These are phyloP conservation scores for Acronicta alni DNA, from an alignment of 2,888 invertebrate genomes.

Conservation along the genomic window DNA sequence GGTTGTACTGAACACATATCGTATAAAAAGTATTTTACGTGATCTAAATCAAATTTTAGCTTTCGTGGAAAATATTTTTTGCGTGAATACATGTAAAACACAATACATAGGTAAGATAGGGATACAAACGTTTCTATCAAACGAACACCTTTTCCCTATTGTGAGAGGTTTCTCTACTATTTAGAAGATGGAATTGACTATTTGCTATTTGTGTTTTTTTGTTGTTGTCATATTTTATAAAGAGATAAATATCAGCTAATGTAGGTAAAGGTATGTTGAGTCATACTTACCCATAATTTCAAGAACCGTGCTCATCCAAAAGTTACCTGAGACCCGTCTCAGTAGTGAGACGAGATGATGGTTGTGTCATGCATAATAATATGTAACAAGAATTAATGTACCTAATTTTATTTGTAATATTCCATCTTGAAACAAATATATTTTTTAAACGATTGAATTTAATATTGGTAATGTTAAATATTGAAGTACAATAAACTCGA, in stretches of 20 bases:
- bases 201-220: neutral
- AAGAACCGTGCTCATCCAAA: too few relatives aligned
- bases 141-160: neutral
- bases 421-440: neutral
- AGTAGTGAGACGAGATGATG: too few relatives aligned
- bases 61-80: conserved; percentile 1
- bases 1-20: neutral
- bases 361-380: too few relatives aligned
- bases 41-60: conserved; percentile 1
- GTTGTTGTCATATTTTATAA: neutral
- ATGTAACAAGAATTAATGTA: too few relatives aligned
- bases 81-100: neutral
- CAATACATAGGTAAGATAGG: neutral
- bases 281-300: too few relatives aligned
- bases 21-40: neutral
- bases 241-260: neutral
- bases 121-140: conserved; percentile 1
- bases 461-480: neutral
- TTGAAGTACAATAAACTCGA: neutral
- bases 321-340: too few relatives aligned
- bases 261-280: too few relatives aligned
- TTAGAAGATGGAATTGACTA: conserved; percentile 1
- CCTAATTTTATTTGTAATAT: neutral
- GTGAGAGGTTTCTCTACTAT: neutral
- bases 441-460: too few relatives aligned